Evolutionary conservation across 1,140 invertebrate species (phyloP), one percentile per base, ranked within the genome.

Genomic region (Dinothrombium tinctorium): DNA sequence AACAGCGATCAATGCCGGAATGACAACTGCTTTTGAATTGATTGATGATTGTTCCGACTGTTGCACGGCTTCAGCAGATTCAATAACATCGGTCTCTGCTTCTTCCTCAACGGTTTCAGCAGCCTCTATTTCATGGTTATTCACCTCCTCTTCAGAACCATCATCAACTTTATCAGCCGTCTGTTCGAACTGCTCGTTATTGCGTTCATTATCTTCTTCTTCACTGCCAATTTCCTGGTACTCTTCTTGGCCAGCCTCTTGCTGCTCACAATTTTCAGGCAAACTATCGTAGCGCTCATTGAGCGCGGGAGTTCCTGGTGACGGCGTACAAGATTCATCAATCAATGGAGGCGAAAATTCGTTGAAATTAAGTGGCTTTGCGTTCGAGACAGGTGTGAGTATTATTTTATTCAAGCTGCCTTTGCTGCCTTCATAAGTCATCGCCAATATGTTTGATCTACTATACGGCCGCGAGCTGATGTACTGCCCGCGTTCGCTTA

Each of bases 401-500:
- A 28, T 28, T n/a, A 32, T 7, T 17, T 4, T 12, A 12, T 32
- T 32, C 29, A 6, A 15, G 29, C 17, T 14, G 12, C 17, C 29
- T n/a, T n/a, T n/a, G n/a, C n/a, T n/a, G n/a, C n/a, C n/a, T n/a
- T n/a, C n/a, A n/a, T n/a, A n/a, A 37, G 41, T 39, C 42, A 44
- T 44, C 15, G 42, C 42, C 14, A 44, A n/a, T n/a, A 44, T 41
- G 23, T 44, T 44, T 23, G 42, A 44, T 4, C 42, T n/a, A 14
- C 20, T 21, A 23, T 33, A 40, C 5, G 35, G 26, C 23, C n/a
- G 4, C 7, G 23, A 21, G 1, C 19, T 40, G 2, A 46, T 19
- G 15, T 37, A 29, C n/a, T 31, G 32, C 12, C 21, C 39, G 12
- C 35, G 24, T 6, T 41, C 8, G 19, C 20, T 14, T 25, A 22